Conservation (phyloP, 2,888 invertebrate species). For the Xestoiulus laeticollis region DNA sequence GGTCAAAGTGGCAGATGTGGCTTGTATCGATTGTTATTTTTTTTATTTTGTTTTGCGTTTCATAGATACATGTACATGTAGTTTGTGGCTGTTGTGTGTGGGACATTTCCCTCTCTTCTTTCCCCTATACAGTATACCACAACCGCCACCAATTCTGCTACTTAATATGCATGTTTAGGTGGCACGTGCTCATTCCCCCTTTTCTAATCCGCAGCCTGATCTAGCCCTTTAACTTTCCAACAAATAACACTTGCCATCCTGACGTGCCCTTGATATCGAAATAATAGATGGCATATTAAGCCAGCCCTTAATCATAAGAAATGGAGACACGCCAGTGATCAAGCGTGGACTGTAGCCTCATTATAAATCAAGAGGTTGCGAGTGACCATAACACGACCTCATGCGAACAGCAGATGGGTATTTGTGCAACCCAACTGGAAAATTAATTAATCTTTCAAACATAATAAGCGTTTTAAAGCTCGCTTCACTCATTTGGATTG, state of each 20-base stretch:
- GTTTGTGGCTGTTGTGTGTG: background rate
- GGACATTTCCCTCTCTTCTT: background rate
- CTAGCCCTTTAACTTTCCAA: background rate
- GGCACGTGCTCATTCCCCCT: constrained; percentile 16
- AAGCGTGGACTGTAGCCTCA: constrained; percentile 5
- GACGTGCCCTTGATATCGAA: constrained; percentile 6
- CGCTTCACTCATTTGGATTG: background rate
- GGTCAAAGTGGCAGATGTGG: background rate
- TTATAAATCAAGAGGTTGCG: background rate
- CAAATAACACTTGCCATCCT: background rate
- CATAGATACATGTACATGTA: background rate
- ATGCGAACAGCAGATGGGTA: background rate
- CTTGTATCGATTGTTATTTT: background rate
- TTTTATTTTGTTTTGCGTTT: background rate
- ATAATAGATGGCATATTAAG: constrained; percentile 23
- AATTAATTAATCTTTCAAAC: background rate
- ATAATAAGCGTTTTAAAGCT: background rate
- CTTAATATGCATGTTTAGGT: constrained; percentile 22
- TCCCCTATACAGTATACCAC: background rate
- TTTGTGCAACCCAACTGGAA: background rate
- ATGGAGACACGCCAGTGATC: background rate
- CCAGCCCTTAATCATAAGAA: background rate
- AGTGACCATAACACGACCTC: constrained; percentile 15
- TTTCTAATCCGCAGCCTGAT: background rate
- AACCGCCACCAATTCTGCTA: background rate